Evolutionary conservation across 2,113 vertebrate genomes (phyloP).

Genomic region (Nesoenas mayeri): DNA sequence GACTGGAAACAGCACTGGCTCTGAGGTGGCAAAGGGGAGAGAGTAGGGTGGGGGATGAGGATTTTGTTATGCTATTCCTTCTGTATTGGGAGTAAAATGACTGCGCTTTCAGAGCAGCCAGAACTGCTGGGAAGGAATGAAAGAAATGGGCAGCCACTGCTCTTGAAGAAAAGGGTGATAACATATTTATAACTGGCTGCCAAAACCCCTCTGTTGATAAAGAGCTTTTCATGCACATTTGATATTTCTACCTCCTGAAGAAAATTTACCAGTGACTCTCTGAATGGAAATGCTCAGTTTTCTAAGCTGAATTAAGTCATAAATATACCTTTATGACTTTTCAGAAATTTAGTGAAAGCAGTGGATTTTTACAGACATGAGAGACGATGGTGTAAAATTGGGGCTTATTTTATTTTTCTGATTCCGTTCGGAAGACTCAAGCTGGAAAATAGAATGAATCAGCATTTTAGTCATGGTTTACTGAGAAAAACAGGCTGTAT

Average conservation of each 20-base stretch:
- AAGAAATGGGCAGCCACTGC: background rate
- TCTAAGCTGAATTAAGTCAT: background rate
- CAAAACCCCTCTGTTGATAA: background rate
- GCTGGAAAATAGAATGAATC: background rate
- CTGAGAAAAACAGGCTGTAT: background rate
- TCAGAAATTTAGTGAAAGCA: background rate
- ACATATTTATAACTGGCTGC: background rate
- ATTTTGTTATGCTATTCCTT: background rate
- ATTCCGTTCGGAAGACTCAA: background rate
- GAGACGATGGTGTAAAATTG: background rate
- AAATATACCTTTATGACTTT: background rate
- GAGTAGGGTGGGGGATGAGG: accelerated
- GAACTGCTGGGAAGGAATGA: background rate
- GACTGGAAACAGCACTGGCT: background rate
- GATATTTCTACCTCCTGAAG: background rate
- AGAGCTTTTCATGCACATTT: background rate
- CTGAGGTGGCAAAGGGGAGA: background rate
- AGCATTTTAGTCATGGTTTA: background rate
- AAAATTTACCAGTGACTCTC: background rate
- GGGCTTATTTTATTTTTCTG: background rate
- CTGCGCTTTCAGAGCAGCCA: background rate
- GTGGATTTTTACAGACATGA: background rate
- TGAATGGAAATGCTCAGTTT: background rate
- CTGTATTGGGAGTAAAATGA: background rate
- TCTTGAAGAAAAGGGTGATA: background rate